These are phyloP conservation scores for Stegodyphus mimosarum DNA, from an alignment of 1,140 invertebrate species.

Conservation along the genomic window DNA sequence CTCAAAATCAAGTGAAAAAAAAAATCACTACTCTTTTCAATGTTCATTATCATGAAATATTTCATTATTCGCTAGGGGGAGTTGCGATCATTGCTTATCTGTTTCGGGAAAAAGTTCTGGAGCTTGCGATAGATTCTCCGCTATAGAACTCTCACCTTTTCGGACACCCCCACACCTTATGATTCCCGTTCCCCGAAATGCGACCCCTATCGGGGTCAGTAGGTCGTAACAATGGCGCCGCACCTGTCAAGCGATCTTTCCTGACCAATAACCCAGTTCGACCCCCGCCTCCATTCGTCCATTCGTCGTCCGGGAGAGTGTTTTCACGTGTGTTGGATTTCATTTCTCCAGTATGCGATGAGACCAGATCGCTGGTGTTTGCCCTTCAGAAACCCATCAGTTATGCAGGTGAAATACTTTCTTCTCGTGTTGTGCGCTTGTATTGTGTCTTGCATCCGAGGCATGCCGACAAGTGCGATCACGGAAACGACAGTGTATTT, in stretches of 20 bases:
- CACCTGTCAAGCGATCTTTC: constrained; percentile 31
- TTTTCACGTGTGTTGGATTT: background rate
- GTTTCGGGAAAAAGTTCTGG: background rate
- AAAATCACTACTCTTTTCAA: no score
- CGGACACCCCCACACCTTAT: constrained; percentile 26
- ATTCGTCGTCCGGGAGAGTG: background rate
- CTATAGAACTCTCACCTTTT: background rate
- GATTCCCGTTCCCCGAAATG: constrained; percentile 25
- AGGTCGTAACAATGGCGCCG: constrained; percentile 52
- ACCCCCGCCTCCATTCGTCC: constrained; percentile 5
- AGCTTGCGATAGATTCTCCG: background rate
- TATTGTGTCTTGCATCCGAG: no score
- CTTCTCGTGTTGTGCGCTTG: no score
- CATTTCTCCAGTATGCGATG: no score
- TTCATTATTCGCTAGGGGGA: no score
- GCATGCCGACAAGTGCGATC: no score
- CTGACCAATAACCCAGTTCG: constrained; percentile 58
- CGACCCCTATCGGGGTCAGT: constrained; percentile 35
- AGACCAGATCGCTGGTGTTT: no score
- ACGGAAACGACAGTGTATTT: no score
- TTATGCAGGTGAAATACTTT: no score
- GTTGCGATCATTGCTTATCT: background rate
- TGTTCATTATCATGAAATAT: no score
- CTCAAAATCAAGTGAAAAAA: no score
- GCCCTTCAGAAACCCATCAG: no score